Evolutionary conservation across 2,888 invertebrate genomes (phyloP).

Genomic region (Drosophila greeni): DNA sequence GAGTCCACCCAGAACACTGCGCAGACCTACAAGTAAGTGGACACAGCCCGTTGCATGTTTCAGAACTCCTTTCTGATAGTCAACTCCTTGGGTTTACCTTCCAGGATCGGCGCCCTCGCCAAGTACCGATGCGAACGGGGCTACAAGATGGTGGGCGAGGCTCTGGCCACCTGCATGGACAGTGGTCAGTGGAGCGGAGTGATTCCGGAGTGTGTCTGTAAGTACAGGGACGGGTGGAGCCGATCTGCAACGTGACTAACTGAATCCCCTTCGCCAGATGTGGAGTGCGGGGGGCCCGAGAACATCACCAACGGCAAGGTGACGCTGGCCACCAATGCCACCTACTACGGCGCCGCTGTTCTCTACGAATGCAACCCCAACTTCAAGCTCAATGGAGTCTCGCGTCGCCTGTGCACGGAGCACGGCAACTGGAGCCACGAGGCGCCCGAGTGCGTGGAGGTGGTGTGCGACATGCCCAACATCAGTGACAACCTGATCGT

Average conservation of each 20-base stretch:
- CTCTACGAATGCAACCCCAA: constrained; percentile 90
- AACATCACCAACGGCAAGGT: constrained; percentile 86
- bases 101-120: constrained; percentile 86
- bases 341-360: constrained; percentile 91
- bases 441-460: constrained; percentile 89
- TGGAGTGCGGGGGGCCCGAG: constrained; percentile 90
- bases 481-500: constrained; percentile 81
- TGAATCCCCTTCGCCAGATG: constrained; percentile 80
- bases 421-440: constrained; percentile 95
- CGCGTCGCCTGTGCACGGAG: constrained; percentile 89
- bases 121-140: constrained; percentile 94
- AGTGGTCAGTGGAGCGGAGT: constrained; percentile 91
- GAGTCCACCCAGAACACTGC: constrained; percentile 84
- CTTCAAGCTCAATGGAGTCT: constrained; percentile 90
- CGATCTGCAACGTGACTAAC: not conserved
- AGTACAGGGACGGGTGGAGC: constrained; percentile 75
- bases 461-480: constrained; percentile 87
- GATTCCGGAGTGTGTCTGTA: constrained; percentile 91
- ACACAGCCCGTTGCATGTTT: not conserved
- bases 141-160: constrained; percentile 91
- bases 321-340: constrained; percentile 90
- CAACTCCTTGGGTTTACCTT: not conserved
- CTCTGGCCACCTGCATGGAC: constrained; percentile 91
- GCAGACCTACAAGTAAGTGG: constrained; percentile 85
- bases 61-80: not conserved